A percentile compares a stretch with the other conserved stretches of the same genome.
Evolutionary conservation across 2,113 vertebrate genomes (phyloP).

Genomic region (Gnathonemus echidnorhynchus): DNA sequence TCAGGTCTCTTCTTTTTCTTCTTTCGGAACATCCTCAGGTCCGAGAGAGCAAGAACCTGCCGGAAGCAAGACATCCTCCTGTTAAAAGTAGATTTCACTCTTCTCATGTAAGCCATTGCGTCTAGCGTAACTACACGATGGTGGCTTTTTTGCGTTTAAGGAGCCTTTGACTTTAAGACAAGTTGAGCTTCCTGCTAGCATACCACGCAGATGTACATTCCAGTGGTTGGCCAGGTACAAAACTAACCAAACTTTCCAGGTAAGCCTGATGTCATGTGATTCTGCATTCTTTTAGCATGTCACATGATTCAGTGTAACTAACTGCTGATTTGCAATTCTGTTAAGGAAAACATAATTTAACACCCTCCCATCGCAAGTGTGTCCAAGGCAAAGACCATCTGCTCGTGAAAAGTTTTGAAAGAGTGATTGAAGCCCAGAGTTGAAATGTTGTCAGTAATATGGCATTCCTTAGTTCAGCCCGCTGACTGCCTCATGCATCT

Average conservation of each 20-base stretch:
- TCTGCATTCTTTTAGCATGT: not conserved
- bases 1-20: constrained; percentile 98
- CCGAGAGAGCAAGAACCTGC: constrained; percentile 37
- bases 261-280: not conserved
- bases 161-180: not conserved
- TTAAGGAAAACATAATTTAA: not conserved
- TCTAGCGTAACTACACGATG: not conserved
- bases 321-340: not conserved
- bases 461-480: not conserved
- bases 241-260: constrained; percentile 6
- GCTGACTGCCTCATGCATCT: constrained; percentile 25
- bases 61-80: constrained; percentile 32
- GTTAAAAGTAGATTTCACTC: not conserved
- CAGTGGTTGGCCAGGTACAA: not conserved
- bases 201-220: not conserved
- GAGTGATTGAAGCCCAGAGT: not conserved
- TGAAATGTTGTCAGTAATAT: not conserved
- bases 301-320: not conserved
- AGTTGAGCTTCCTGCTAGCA: not conserved
- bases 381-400: not conserved
- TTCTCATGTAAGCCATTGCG: not conserved
- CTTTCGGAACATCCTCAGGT: constrained; percentile 86
- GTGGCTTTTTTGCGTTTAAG: too few species aligned
- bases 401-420: not conserved
- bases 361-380: not conserved